Evolutionary conservation across 1,140 invertebrate genomes (phyloP), one percentile per base, ranked within the genome.

Genomic region (Solen grandis): DNA sequence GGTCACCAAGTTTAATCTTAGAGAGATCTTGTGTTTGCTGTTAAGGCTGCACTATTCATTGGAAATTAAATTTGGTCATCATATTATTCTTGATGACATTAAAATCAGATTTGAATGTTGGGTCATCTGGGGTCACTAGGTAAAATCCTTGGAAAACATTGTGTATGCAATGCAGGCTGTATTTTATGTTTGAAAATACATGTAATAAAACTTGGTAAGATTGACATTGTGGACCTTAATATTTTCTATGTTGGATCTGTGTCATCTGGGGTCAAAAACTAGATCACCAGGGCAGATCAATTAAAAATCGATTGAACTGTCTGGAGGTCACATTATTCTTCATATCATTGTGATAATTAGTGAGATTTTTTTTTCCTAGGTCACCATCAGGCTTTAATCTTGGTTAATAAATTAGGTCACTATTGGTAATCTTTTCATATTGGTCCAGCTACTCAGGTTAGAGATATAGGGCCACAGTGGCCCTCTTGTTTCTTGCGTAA

Each of bases 231-330:
- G 52, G 27, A 55, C 52, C 52, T 55, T 55, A 27, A 55, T 55
- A 55, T 55, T 55, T 55, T 55, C n/a, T n/a, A n/a, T n/a, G n/a
- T n/a, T 55, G 52, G 52, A 55, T 55, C 52, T 55, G 52, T 55
- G 52, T 55, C 52, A 55, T 55, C 52, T 55, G n/a, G n/a, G n/a
- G n/a, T n/a, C n/a, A n/a, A n/a, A n/a, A n/a, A n/a, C n/a, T n/a
- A n/a, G n/a, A n/a, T n/a, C 52, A 55, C 52, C 4, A 55, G 52
- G 16, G 16, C 52, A 55, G 52, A 55, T 55, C 52, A 55, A 55
- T 55, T 55, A 27, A 55, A 55, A 55, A 55, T 27, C 4, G n/a
- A 22, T 55, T 55, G 52, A 55, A 55, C 27, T 55, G 52, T 55
- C 52, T 55, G 52, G 52, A 55, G 52, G 52, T 55, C 4, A 27